Base-by-base conservation (phyloP, 1,140 invertebrate genomes). In the Phocides pigmalion region DNA sequence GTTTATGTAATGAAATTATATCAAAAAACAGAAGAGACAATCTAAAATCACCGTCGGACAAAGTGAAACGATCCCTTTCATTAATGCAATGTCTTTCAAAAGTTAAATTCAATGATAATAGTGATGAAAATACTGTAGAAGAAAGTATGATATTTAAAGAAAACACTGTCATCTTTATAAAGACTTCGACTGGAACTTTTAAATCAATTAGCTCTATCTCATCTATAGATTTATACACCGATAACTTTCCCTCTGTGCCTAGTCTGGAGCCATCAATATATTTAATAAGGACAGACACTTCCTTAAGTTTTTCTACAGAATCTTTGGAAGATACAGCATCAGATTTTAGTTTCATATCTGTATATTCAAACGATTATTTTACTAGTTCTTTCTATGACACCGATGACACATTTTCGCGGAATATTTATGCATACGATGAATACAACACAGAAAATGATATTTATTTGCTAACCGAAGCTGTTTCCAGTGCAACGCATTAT, bases 201-300 rank as follows among this genome's bases (percentile, higher is more conserved):
- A 42, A 35, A 35, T 20, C 32, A 58, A 41, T 39, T 22, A 41
- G 15, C 3, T 19, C 54, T 17, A 32, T 25, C 37, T 39, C 41
- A 28, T 49, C 35, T 37, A 6, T 9, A 28, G 25, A 28, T 28
- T 8, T 1, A 28, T 28, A 28, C 25, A 8, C 1, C 25, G 9
- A 28, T 4, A 28, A 3, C 2, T 4, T 4, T 1, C 5, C 1
- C 25, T 28, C 2, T 28, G 15, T 20, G 14, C 47, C 42, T 22
- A 72, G 69, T 62, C 64, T 66, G 54, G 25, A 28, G 25, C 9
- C 25, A 28, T 6, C n/a, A n/a, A n/a, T 72, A 46, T 47, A 66
- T 49, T 37, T 76, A 9, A 17, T 72, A 9, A 68, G 66, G 47
- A 73, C 70, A 20, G 62, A 63, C 17, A 53, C 28, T 1, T 71